Conservation (phyloP, 2,113 vertebrate species). For the Felis chaus region DNA sequence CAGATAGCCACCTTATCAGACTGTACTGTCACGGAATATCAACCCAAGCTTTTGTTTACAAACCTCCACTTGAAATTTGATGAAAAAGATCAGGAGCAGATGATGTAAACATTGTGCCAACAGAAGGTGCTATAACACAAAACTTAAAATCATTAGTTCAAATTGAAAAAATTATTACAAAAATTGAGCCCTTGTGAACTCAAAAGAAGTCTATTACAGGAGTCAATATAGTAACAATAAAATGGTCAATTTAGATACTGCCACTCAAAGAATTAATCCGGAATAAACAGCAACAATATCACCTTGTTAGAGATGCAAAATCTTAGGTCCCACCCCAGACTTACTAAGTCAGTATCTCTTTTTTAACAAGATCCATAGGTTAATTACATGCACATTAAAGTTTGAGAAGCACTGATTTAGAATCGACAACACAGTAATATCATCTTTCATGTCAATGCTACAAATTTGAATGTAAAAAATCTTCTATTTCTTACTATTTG, state of each 20-base stretch:
- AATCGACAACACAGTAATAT: background rate
- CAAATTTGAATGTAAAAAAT: background rate
- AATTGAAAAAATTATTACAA: background rate
- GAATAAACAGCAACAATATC: background rate
- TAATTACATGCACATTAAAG: background rate
- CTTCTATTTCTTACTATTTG: background rate
- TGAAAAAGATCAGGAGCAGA: background rate
- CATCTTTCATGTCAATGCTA: background rate
- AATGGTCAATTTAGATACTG: background rate
- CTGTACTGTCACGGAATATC: background rate
- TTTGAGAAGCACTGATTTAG: background rate
- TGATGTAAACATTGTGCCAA: background rate
- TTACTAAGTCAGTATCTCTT: background rate
- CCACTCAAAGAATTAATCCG: background rate
- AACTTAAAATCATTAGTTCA: slow-evolving; percentile 5
- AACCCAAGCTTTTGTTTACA: background rate
- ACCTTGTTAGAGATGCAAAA: background rate
- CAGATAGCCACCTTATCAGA: background rate
- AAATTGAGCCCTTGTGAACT: background rate
- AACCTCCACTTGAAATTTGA: background rate
- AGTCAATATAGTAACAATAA: background rate
- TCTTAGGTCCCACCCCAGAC: background rate
- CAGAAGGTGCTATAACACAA: background rate
- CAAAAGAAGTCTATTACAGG: background rate
- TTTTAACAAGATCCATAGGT: background rate